Base-by-base conservation (phyloP, 2,888 invertebrate genomes). In the Chaetogeoica ovagalla region DNA sequence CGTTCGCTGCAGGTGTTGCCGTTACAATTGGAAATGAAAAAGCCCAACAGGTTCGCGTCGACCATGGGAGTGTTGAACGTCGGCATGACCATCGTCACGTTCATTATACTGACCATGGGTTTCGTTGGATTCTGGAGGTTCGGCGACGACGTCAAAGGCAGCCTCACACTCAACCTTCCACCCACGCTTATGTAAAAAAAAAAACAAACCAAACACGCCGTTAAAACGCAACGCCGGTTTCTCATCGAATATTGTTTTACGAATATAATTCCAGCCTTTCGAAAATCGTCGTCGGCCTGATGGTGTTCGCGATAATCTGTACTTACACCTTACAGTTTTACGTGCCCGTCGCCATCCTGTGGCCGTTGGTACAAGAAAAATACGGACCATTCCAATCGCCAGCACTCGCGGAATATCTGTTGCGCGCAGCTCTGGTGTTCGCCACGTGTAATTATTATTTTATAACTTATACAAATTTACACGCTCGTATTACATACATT, bases 301-400 rank as follows among this genome's bases (percentile, higher is more conserved):
- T 97, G 84, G 93, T 94, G 0, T 83, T 93, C 60, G 95, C 95
- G 17, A 94, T 98, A 82, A 89, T 97, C 83, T 89, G 97, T 83
- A 93, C 96, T 0, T 98, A 97, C 87, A 93, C 96, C 0, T 89
- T 98, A 30, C 98, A 98, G 88, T 94, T 98, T 84, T 84, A 84
- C 87, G 97, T 98, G 62, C 96, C 98, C 0, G 90, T 97, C 66
- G 92, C 92, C 81, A 94, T 98, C 82, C 91, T 96, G 84, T 95
- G 94, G 93, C 95, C 97, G 0, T 86, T 87, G 55, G 86, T 94
- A 48, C 86, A 87, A 76, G 86, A 87, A 73, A 87, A 88, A 83
- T 88, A 89, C 70, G 90, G 89, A 9, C 87, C 77, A 57, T 88
- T 89, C 83, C 88, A 88, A 11, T 84, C 88, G 84, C 91, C 91